These are phyloP conservation scores for Salvator merianae DNA, from an alignment of 2,113 vertebrate species.

Conservation along the genomic window DNA sequence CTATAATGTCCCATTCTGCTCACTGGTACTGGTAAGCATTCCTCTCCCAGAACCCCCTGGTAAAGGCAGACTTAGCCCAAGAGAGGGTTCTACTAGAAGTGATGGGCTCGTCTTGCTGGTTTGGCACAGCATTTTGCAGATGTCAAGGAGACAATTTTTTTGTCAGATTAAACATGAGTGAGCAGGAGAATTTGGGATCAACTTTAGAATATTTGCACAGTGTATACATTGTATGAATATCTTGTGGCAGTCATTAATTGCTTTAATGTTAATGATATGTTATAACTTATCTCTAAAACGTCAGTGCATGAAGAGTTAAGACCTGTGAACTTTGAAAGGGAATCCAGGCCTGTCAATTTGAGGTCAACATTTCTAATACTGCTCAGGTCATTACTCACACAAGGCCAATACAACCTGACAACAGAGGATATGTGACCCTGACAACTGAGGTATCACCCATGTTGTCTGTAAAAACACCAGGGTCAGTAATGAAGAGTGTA, in stretches of 20 bases:
- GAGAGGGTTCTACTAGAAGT: too few relatives aligned
- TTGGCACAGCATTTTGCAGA: too few relatives aligned
- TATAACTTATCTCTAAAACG: neutral
- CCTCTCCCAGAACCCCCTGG: too few relatives aligned
- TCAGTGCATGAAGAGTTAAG: neutral
- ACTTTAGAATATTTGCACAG: too few relatives aligned
- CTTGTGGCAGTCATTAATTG: neutral
- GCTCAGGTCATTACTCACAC: neutral
- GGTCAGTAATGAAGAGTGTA: conserved; percentile 5
- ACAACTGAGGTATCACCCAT: neutral
- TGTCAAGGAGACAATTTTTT: too few relatives aligned
- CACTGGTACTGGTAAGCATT: too few relatives aligned
- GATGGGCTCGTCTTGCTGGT: too few relatives aligned
- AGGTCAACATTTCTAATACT: neutral
- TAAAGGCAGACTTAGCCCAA: too few relatives aligned
- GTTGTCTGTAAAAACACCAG: neutral
- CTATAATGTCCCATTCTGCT: too few relatives aligned
- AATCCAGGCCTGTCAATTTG: neutral
- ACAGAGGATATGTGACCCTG: accelerated
- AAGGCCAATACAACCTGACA: neutral
- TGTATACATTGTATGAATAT: too few relatives aligned
- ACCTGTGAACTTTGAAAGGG: neutral
- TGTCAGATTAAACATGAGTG: too few relatives aligned
- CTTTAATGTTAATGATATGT: neutral
- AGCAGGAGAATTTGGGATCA: too few relatives aligned